Base-by-base conservation (phyloP, 2,113 vertebrate species). In the Sylvia atricapilla region DNA sequence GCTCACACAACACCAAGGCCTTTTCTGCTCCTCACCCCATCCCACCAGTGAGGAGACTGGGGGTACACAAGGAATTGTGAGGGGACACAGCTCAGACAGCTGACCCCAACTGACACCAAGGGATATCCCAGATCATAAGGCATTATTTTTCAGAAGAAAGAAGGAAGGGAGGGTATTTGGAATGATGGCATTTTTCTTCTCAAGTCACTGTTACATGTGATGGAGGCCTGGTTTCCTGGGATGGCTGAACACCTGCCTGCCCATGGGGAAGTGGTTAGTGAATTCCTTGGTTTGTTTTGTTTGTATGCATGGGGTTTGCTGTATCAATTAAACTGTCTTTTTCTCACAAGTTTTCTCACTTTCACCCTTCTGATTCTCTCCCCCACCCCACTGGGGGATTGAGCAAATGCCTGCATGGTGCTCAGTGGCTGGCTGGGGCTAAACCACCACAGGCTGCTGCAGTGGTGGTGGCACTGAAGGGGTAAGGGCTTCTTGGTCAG, bases 351-450 rank as follows among this genome's bases (percentile, higher is more conserved):
- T 75, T 81, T 62, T 55, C 18, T 76, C 37, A 31, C 13, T 67
- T 76, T 50, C 43, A 33, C 46, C 17, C 15, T 59, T 80, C 25
- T 0, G 0, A 53, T 79, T 47, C 21, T 25, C 55, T 37, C 35
- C 28, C 7, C 41, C 15, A 43, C 12, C 11, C 25, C 41, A 28
- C 31, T 10, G 15, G 13, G 19, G 33, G 31, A 46, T 23, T 44
- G 27, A 46, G 22, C 5, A 3, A 59, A 50, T 0, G 4, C 14
- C 63, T 77, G 33, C 5, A 0, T 2, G 8, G 22, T 52, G 37
- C 62, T 74, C 23, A 24, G 68, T 7, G 70, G 13, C 27, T 55
- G 35, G 7, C 31, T 35, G 30, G 41, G 31, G 11, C 43, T 41
- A 49, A 91, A 80, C 22, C 35, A 67, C 35, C 24, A 47, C 41